Evolutionary conservation across 2,888 invertebrate species (phyloP).

Genomic region (Lasius fuliginosus): DNA sequence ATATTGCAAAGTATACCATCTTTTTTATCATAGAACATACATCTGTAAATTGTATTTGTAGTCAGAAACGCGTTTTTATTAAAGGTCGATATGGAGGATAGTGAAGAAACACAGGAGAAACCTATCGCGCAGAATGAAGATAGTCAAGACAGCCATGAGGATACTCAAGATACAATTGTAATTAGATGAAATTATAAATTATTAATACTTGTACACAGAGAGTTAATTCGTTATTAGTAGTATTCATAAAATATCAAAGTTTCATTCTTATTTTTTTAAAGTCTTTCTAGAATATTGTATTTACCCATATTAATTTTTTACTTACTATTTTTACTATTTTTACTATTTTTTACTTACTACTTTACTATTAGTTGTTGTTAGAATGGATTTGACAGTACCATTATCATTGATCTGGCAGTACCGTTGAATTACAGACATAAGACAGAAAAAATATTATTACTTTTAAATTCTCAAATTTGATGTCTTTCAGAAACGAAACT

Average conservation of each 20-base stretch:
- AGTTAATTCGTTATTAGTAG: not conserved
- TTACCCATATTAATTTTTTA: not conserved
- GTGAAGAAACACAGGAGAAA: slow-evolving; percentile 70
- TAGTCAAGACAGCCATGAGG: slow-evolving; percentile 84
- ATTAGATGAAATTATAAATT: slow-evolving; percentile 54
- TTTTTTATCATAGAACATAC: not conserved
- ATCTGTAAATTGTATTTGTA: slow-evolving; percentile 17
- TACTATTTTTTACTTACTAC: not conserved
- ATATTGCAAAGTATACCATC: not conserved
- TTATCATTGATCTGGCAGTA: not conserved
- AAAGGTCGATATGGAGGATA: slow-evolving; percentile 84
- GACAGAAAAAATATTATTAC: not conserved
- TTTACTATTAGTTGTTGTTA: not conserved
- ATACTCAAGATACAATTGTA: slow-evolving; percentile 76
- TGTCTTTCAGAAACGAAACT: not conserved
- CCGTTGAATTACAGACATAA: not conserved
- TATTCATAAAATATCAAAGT: not conserved
- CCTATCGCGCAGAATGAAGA: slow-evolving; percentile 78
- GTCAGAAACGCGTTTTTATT: slow-evolving; percentile 26
- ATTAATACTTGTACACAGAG: not conserved
- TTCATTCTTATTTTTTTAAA: not conserved
- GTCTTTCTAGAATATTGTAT: not conserved
- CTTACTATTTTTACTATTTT: too few species aligned
- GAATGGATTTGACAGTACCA: too few species aligned
- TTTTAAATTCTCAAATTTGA: not conserved